A percentile compares a stretch with the other conserved stretches of the same genome.
These are phyloP conservation scores for Drosophila takahashii DNA, from an alignment of 1,140 invertebrate genomes.

Conservation along the genomic window DNA sequence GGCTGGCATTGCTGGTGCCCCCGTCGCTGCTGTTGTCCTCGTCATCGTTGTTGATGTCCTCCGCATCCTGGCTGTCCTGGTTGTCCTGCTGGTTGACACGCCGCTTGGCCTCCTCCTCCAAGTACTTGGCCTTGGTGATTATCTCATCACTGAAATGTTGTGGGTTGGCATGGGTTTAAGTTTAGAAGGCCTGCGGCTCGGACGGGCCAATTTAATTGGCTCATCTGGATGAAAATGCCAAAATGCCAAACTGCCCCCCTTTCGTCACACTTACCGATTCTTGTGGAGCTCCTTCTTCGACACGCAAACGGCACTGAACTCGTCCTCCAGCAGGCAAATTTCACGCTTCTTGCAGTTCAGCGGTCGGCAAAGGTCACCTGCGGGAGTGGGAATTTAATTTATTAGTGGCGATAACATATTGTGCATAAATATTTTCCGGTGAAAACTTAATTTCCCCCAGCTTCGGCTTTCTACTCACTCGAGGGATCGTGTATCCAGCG, in stretches of 20 bases:
- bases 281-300: conserved; percentile 93
- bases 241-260: neutral
- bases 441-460: conserved; percentile 6
- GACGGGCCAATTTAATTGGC: conserved; percentile 67
- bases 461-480: conserved; percentile 86
- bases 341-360: conserved; percentile 95
- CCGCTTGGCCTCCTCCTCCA: conserved; percentile 85
- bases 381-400: conserved; percentile 37
- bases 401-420: conserved; percentile 19
- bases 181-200: conserved; percentile 34
- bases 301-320: conserved; percentile 94
- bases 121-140: conserved; percentile 88
- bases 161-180: conserved; percentile 7
- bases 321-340: conserved; percentile 93
- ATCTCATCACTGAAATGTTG: conserved; percentile 87
- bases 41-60: conserved; percentile 78
- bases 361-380: conserved; percentile 94
- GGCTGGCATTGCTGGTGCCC: conserved; percentile 13
- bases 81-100: conserved; percentile 80
- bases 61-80: conserved; percentile 68
- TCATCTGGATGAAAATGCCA: conserved; percentile 41
- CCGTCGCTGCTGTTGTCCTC: conserved; percentile 74
- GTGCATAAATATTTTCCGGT: neutral
- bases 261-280: conserved; percentile 88
- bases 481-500: conserved; percentile 91